Percentiles rank a stretch among this genome's conserved stretches.
These are phyloP conservation scores for Deilephila elpenor DNA, from an alignment of 2,888 invertebrate species.

Conservation along the genomic window DNA sequence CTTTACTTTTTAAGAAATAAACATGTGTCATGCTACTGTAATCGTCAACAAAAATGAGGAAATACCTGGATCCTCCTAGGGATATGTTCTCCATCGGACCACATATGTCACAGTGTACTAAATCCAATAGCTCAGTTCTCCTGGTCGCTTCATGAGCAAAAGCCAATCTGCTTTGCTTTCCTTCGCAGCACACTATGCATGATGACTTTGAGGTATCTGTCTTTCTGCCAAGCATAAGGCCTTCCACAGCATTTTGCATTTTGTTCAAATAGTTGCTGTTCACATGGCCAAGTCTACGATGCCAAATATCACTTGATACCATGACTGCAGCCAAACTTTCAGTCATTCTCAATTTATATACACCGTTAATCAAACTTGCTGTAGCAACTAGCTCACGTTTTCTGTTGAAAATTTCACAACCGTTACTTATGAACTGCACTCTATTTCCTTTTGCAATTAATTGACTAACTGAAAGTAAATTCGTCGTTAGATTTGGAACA, in stretches of 20 bases:
- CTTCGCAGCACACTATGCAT: constrained; percentile 41
- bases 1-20: no score
- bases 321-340: constrained; percentile 24
- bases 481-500: constrained; percentile 41
- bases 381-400: constrained; percentile 32
- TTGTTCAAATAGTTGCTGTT: constrained; percentile 31
- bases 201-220: constrained; percentile 36
- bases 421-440: not conserved
- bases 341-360: constrained; percentile 35
- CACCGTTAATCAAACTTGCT: constrained; percentile 35
- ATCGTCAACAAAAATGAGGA: constrained; percentile 31
- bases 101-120: constrained; percentile 37
- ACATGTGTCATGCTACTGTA: constrained; percentile 2
- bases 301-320: constrained; percentile 31
- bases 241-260: constrained; percentile 43
- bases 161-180: constrained; percentile 39
- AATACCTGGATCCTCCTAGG: constrained; percentile 33
- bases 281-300: constrained; percentile 33
- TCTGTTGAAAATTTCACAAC: constrained; percentile 26
- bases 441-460: constrained; percentile 29
- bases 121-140: constrained; percentile 33
- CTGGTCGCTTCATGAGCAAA: constrained; percentile 36
- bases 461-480: constrained; percentile 41
- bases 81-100: constrained; percentile 37
- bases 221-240: constrained; percentile 38